Evolutionary conservation across 2,888 invertebrate genomes (phyloP), one percentile per base, ranked within the genome.

Genomic region (Chrysomela aeneicollis): DNA sequence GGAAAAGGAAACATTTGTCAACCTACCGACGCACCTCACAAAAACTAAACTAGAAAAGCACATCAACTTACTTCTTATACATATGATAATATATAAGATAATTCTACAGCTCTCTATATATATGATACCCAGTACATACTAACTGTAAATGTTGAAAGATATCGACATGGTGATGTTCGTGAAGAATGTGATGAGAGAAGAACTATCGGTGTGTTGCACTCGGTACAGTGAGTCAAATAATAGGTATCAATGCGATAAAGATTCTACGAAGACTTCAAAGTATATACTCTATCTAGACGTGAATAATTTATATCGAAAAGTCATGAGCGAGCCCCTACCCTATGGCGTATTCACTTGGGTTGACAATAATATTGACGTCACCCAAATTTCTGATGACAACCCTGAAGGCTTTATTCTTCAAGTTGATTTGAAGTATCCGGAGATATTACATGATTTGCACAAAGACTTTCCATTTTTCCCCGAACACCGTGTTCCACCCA

Each of bases 361-460:
- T 1, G 52, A 52, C 51, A 37, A 54, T 19, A 64, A 50, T 32
- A 58, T 70, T 26, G 61, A 67, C 18, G 59, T 64, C 22, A 32
- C 49, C 30, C 10, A 55, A 32, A 52, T 69, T 21, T 17, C 59
- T 22, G 58, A 67, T 57, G 66, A 65, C 6, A 26, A 6, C 6
- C 51, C 55, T 30, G 30, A 22, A 49, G 57, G 64, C 52, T 70
- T 72, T 35, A 76, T 83, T 51, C 68, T 83, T 1, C 81, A 84
- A 67, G 82, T 83, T 5, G 82, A 84, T 66, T 65, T 84, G 30
- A 72, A 78, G 35, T 83, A 84, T 69, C 81, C 82, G 3, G 22
- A 71, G 18, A 59, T 74, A 15, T 62, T 81, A 37, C 82, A 83
- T 64, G 74, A 78, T 46, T 10, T 42, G 9, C 82, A 74, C 58